phyloP scores from a whole-genome alignment of 1,140 invertebrate species.

The Euura lappo region DNA sequence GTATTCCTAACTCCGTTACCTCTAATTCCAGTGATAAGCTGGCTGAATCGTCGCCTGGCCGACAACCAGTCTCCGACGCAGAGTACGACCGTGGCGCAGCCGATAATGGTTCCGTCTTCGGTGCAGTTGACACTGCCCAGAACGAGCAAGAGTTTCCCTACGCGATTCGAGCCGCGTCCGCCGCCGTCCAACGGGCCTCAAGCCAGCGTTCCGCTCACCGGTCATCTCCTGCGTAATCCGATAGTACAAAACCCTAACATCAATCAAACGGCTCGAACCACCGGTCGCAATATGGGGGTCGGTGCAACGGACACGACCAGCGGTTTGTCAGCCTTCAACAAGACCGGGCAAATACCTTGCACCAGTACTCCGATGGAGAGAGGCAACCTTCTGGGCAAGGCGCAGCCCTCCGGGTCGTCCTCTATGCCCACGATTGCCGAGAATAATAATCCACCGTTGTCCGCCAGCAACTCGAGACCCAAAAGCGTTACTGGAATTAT shows the following conservation, averaged over 20 bases:
- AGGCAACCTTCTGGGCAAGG: conserved; percentile 42
- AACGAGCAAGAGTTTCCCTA: conserved; percentile 47
- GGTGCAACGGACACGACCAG: conserved; percentile 44
- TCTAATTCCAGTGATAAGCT: conserved; percentile 53
- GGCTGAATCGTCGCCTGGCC: conserved; percentile 55
- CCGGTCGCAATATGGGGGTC: conserved; percentile 41
- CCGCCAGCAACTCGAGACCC: conserved; percentile 38
- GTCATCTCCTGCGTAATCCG: conserved; percentile 45
- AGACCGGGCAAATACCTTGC: conserved; percentile 49
- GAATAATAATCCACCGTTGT: conserved; percentile 45
- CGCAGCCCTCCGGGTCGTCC: conserved; percentile 24
- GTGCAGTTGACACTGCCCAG: conserved; percentile 53
- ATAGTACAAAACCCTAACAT: conserved; percentile 50
- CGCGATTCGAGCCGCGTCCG: conserved; percentile 46
- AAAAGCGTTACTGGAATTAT: conserved; percentile 41
- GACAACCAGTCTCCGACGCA: conserved; percentile 50
- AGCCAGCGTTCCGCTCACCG: conserved; percentile 33
- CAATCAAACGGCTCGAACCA: conserved; percentile 46
- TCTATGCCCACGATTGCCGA: conserved; percentile 43
- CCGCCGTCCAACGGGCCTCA: conserved; percentile 35
- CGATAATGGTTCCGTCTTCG: conserved; percentile 41
- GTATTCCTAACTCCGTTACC: background rate
- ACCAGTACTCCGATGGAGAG: conserved; percentile 57
- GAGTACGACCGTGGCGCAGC: conserved; percentile 32
- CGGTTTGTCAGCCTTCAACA: conserved; percentile 45